A percentile compares a stretch with the other conserved stretches of the same genome.
phyloP scores from a whole-genome alignment of 2,797 vertebrate genomes.

The Crax fasciolata region DNA sequence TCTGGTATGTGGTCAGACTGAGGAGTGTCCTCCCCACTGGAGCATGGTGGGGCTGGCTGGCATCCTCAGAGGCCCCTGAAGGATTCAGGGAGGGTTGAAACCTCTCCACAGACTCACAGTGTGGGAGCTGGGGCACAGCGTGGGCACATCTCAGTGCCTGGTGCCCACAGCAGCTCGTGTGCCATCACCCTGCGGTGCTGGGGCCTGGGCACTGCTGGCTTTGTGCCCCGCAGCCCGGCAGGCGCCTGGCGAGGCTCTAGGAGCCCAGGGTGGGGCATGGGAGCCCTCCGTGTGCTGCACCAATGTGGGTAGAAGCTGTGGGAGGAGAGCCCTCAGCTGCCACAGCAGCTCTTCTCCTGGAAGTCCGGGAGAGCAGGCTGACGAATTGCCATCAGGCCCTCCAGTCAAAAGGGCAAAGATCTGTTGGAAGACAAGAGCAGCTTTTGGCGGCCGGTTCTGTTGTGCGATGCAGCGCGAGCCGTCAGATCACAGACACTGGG shows the following conservation, averaged over 20 bases:
- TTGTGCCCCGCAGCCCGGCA: rapidly evolving
- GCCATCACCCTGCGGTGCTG: rapidly evolving
- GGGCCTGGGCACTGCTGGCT: rapidly evolving
- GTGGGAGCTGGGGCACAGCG: not conserved
- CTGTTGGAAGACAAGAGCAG: constrained; percentile 30
- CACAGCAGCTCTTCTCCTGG: not conserved
- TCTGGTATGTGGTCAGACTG: not conserved
- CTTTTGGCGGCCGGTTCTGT: not conserved
- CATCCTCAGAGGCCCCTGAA: constrained; percentile 43
- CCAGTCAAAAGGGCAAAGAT: constrained; percentile 45
- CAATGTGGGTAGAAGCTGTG: not conserved
- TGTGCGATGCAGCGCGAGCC: not conserved
- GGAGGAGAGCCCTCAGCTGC: constrained; percentile 3
- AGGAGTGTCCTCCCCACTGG: constrained; percentile 35
- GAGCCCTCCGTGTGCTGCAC: not conserved
- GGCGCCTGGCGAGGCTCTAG: rapidly evolving
- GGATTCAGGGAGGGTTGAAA: not conserved
- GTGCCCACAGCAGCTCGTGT: rapidly evolving
- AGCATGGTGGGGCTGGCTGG: constrained; percentile 44
- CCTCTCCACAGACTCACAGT: not conserved
- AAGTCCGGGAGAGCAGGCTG: not conserved
- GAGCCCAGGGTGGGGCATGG: rapidly evolving
- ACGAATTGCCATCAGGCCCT: not conserved
- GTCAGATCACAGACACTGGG: not conserved
- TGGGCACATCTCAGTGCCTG: not conserved